Evolutionary conservation across 2,888 invertebrate species (phyloP).

Genomic region (Aspidapion aeneum): DNA sequence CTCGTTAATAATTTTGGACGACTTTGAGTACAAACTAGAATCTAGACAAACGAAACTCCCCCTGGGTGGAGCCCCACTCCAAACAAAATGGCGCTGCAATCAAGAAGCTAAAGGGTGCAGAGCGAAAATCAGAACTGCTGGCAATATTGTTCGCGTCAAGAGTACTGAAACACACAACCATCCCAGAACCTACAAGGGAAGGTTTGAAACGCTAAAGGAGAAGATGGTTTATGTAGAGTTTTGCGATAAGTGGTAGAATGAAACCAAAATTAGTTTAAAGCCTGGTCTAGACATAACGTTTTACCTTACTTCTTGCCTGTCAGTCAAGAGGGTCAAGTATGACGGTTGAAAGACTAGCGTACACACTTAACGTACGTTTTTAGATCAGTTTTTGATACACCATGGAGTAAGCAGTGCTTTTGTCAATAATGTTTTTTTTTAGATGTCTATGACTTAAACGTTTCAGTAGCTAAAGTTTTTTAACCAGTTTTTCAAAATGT

Average conservation of each 20-base stretch:
- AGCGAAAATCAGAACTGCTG: slow-evolving; percentile 21
- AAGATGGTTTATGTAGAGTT: neutral
- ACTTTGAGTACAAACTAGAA: slow-evolving; percentile 21
- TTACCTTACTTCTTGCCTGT: too few species aligned
- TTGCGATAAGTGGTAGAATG: neutral
- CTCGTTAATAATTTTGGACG: slow-evolving; percentile 28
- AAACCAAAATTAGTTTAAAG: too few species aligned
- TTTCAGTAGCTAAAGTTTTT: too few species aligned
- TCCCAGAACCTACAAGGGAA: slow-evolving; percentile 10
- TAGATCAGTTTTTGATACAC: too few species aligned
- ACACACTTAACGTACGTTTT: too few species aligned
- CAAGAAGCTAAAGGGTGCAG: slow-evolving; percentile 30
- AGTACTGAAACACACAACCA: slow-evolving; percentile 12
- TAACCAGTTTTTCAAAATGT: too few species aligned
- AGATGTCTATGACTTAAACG: too few species aligned
- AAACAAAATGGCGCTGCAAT: slow-evolving; percentile 30
- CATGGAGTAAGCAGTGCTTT: too few species aligned
- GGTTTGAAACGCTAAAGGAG: neutral
- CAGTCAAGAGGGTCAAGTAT: too few species aligned
- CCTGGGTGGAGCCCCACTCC: neutral
- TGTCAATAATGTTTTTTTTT: too few species aligned
- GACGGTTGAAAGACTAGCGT: too few species aligned
- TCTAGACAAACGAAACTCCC: neutral
- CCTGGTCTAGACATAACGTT: too few species aligned
- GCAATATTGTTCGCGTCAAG: slow-evolving; percentile 12